These are phyloP conservation scores for Zingel zingel DNA, from an alignment of 2,113 vertebrate species.

Conservation along the genomic window DNA sequence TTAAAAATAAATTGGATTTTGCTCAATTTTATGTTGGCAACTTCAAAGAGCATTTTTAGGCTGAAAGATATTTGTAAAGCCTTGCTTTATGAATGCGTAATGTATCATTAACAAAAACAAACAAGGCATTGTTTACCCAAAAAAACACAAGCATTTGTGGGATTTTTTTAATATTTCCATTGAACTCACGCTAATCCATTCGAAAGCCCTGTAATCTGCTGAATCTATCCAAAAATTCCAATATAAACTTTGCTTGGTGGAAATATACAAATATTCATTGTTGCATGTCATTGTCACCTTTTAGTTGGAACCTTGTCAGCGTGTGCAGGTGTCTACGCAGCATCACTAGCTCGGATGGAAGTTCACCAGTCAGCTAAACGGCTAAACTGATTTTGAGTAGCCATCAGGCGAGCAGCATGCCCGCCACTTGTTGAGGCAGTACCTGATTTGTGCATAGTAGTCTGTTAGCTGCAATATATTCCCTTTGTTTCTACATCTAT, in stretches of 20 bases:
- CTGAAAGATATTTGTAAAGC: no score
- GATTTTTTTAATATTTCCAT: neutral
- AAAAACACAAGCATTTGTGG: no score
- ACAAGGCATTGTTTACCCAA: neutral
- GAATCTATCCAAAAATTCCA: neutral
- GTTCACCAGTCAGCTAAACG: neutral
- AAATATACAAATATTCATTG: neutral
- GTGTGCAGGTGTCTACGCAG: neutral
- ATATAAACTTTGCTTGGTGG: constrained; percentile 1
- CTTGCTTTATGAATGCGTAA: neutral
- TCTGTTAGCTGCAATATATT: neutral
- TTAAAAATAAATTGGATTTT: neutral
- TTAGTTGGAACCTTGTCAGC: neutral
- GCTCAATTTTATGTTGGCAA: neutral
- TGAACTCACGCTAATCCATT: neutral
- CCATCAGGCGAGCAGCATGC: constrained; percentile 24
- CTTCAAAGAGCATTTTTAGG: neutral
- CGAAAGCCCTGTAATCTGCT: neutral
- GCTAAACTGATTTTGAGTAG: constrained; percentile 1
- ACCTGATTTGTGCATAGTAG: constrained; percentile 1
- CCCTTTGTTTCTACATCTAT: constrained; percentile 7
- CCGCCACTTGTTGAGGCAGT: constrained; percentile 22
- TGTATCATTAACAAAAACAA: neutral
- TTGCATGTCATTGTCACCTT: neutral
- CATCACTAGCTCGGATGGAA: neutral